Base-by-base conservation (phyloP, 2,888 invertebrate genomes). In the Lordiphosa fenestrarum region DNA sequence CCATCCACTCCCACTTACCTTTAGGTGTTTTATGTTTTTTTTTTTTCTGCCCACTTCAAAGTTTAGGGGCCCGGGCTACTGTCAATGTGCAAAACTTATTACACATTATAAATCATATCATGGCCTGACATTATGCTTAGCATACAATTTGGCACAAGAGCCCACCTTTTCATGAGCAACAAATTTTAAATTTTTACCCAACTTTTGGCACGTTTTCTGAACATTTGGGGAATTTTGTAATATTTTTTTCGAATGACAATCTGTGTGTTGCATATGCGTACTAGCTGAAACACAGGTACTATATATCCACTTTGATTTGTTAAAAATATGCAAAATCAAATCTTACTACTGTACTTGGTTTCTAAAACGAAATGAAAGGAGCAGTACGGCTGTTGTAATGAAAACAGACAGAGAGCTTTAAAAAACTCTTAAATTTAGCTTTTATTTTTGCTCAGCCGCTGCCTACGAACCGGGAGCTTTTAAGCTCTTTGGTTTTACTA, bases 21-120 rank as follows among this genome's bases (percentile, higher is more conserved):
- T 63, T 63, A 39, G 65, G 52, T 77, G 66, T 77, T 77, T 75
- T 61, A 57, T 37, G 69, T 30, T 30, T 30, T 30, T 9, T 30
- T 30, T 30, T 3, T 30, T 9, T 9, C 48, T 67, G 66, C 62
- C 73, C 63, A 61, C 73, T 69, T 71, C 58, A 61, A 49, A 19
- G 54, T 59, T 66, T 61, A 38, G 48, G 50, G 53, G 53, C 9
- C 42, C 30, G 37, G 12, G 36, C 33, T 38, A 42, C 54, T 65
- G 71, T 60, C 72, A 73, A 71, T 69, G 78, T 65, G 73, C 73
- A 64, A 73, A 80, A 80, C 74, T 77, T 74, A 80, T 80, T 80
- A 77, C 63, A 73, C 73, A 77, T 77, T 77, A 77, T 77, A 77
- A 77, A 77, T 77, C 77, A 77, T 77, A 76, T 78, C 71, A 73